Conservation (phyloP, 2,113 vertebrate species). For the Alexandromys fortis region DNA sequence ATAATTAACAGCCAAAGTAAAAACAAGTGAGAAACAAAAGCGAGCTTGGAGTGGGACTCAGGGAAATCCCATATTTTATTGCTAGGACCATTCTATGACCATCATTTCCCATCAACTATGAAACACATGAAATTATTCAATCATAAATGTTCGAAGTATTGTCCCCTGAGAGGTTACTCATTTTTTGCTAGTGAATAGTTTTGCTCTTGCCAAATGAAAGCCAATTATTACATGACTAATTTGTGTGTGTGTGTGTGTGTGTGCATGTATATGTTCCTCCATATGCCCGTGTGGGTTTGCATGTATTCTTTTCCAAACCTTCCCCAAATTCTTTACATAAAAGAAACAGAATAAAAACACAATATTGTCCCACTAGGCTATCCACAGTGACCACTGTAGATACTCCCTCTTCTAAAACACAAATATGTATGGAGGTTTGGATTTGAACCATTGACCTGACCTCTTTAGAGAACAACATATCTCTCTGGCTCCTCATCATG, state of each 20-base stretch:
- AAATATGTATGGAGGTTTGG: background rate
- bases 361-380: background rate
- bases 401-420: constrained; percentile 21
- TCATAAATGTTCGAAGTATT: constrained; percentile 53
- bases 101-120: constrained; percentile 14
- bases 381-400: background rate
- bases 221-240: constrained; percentile 44
- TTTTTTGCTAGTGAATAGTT: constrained; percentile 35
- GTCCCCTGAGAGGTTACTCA: constrained; percentile 48
- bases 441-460: constrained; percentile 68
- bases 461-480: constrained; percentile 51
- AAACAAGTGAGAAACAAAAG: constrained; percentile 37
- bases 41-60: background rate
- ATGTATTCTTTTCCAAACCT: constrained; percentile 26
- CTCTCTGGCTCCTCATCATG: constrained; percentile 47
- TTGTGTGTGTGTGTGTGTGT: background rate
- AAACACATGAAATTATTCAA: constrained; percentile 54
- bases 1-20: constrained; percentile 43
- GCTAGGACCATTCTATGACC: background rate
- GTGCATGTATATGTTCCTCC: background rate
- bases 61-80: constrained; percentile 49
- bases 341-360: constrained; percentile 32
- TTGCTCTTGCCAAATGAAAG: constrained; percentile 55
- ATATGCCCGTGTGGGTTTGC: background rate
- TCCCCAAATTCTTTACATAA: constrained; percentile 54